Evolutionary conservation across 1,140 invertebrate species (phyloP), one percentile per base, ranked within the genome.

Genomic region (Pararge aegeria): DNA sequence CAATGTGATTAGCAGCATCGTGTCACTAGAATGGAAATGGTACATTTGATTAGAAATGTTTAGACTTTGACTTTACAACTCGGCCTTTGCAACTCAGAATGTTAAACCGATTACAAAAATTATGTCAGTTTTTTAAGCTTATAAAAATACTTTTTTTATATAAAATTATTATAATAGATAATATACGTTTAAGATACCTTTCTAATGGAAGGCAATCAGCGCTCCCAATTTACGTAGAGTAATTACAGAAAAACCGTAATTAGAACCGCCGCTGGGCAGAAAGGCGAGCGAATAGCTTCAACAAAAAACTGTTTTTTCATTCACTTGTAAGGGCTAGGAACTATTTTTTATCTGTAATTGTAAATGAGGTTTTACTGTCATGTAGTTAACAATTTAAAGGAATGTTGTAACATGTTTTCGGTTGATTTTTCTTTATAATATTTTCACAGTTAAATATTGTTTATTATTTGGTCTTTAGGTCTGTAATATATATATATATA

Each of bases 251-350:
- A 61, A 54, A 54, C 40, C 30, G 52, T 61, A 61, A 61, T 61
- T 61, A 61, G 37, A 51, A n/a, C n/a, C n/a, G 55, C 59, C 59
- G 59, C 59, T 44, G 59, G 59, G 52, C 52, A 61, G 59, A 61
- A 55, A 61, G 59, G 49, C 24, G 21, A 27, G 46, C 21, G 21
- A 49, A 49, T 49, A 49, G 46, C 15, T 3, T 15, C 3, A 29
- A 29, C 24, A 49, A 29, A 49, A 49, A 49, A 20, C 3, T 21
- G 12, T 21, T 46, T 20, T 46, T 46, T n/a, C 21, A n/a, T 46
- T 21, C 13, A 15, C 18, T 46, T 46, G 10, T 10, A 24, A 46
- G 42, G 7, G 42, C 5, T 12, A n/a, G 12, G 5, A 42, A 42
- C 13, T 9, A 19, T 46, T 21, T 21, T 42, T 42, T 42, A 16